Evolutionary conservation across 92 coral and sea anemone genomes (phyloP).

Genomic region (Umimayanthus chanpuru): DNA sequence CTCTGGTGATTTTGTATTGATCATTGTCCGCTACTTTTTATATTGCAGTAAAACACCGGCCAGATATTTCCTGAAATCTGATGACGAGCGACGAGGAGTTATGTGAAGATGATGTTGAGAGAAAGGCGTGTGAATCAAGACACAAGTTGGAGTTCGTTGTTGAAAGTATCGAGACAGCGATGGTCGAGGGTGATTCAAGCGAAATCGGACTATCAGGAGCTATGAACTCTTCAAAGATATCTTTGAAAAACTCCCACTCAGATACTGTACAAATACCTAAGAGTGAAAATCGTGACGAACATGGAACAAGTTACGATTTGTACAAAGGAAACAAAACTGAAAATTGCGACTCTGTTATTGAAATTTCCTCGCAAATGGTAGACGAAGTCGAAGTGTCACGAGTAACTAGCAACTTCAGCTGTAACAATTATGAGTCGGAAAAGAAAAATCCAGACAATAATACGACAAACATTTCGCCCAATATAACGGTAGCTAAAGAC

Average conservation of each 20-base stretch:
- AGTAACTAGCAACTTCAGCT: background rate
- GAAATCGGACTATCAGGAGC: background rate
- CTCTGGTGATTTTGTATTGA: slow-evolving; percentile 11
- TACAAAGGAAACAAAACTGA: background rate
- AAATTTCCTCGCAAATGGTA: background rate
- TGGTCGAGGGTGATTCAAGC: background rate
- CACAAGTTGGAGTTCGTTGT: background rate
- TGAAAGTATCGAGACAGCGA: background rate
- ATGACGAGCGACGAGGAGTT: slow-evolving; percentile 30
- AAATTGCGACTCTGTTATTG: background rate
- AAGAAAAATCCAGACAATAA: background rate
- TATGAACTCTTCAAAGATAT: background rate
- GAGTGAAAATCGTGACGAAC: background rate
- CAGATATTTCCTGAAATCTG: background rate
- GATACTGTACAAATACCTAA: background rate
- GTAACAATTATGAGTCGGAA: background rate
- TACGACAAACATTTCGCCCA: background rate
- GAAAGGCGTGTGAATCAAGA: background rate
- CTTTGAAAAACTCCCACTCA: background rate
- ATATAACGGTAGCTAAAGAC: slow-evolving; percentile 9
- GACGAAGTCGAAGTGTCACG: background rate
- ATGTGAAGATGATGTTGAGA: slow-evolving; percentile 2
- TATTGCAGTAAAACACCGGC: slow-evolving; percentile 28
- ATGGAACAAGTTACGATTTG: background rate
- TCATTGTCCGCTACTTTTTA: slow-evolving; percentile 1